Percentiles rank a stretch among this genome's conserved stretches.
Conservation (phyloP, 1,140 invertebrate genomes). For the Drosophila seguyi region DNA sequence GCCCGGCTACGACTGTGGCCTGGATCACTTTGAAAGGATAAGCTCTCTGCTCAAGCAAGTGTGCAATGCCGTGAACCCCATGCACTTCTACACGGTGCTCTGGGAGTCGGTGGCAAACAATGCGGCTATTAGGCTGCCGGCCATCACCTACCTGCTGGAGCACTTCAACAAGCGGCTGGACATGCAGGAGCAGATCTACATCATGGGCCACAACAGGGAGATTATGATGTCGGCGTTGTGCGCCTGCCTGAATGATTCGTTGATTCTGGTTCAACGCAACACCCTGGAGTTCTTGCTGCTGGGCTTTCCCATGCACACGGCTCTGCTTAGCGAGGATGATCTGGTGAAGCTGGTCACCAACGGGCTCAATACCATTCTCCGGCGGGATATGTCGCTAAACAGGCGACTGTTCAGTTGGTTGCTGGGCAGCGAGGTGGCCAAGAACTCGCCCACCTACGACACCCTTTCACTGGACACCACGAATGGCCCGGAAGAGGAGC, state of each 20-base stretch:
- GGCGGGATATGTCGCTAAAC: slow-evolving; percentile 97
- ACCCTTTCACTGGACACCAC: slow-evolving; percentile 60
- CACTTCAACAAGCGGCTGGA: slow-evolving; percentile 93
- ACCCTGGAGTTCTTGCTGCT: slow-evolving; percentile 93
- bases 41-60: slow-evolving; percentile 91
- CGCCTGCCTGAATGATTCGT: slow-evolving; percentile 90
- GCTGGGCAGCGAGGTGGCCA: slow-evolving; percentile 90
- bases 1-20: slow-evolving; percentile 95
- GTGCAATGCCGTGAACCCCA: slow-evolving; percentile 91
- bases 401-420: slow-evolving; percentile 94
- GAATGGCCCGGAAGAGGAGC: slow-evolving; percentile 53
- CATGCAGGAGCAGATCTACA: slow-evolving; percentile 94
- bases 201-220: slow-evolving; percentile 94
- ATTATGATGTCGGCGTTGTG: slow-evolving; percentile 89
- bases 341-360: slow-evolving; percentile 92
- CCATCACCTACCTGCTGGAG: slow-evolving; percentile 92
- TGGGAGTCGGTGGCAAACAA: slow-evolving; percentile 95
- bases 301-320: slow-evolving; percentile 95
- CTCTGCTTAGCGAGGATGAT: slow-evolving; percentile 90
- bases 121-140: slow-evolving; percentile 93
- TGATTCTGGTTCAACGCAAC: slow-evolving; percentile 94
- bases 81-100: slow-evolving; percentile 94
- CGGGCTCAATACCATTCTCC: slow-evolving; percentile 92
- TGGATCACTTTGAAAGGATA: slow-evolving; percentile 95
- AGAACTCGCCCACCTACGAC: slow-evolving; percentile 86